Percentiles rank a stretch among this genome's conserved stretches.
Evolutionary conservation across 2,797 vertebrate genomes (phyloP).

Genomic region (Psittacula echo): DNA sequence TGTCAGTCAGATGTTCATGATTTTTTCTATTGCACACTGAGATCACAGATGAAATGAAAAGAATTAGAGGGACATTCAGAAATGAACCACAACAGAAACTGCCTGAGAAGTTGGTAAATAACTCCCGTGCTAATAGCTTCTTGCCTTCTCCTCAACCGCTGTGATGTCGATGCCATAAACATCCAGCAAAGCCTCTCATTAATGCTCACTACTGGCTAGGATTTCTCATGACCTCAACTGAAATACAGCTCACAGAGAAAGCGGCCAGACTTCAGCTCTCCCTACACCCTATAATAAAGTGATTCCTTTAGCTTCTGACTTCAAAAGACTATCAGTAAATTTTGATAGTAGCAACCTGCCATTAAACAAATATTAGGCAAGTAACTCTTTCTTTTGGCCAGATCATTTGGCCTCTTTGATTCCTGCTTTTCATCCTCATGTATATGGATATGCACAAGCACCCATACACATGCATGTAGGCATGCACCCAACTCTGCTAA

Average conservation of each 20-base stretch:
- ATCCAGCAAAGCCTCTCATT: neutral
- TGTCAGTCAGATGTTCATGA: neutral
- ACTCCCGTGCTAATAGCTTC: neutral
- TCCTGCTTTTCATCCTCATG: neutral
- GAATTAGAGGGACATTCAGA: neutral
- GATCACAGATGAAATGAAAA: neutral
- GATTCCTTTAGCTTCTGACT: neutral
- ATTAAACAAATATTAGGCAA: neutral
- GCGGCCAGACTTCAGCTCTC: neutral
- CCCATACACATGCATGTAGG: neutral
- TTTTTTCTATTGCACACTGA: neutral
- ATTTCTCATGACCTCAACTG: constrained; percentile 4
- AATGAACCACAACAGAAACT: neutral
- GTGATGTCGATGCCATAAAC: neutral
- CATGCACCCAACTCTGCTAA: neutral
- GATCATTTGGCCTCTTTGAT: neutral
- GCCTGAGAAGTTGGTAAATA: neutral
- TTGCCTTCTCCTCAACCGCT: neutral
- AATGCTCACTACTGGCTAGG: neutral
- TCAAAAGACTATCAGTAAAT: neutral
- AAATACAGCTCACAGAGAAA: neutral
- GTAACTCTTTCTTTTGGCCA: neutral
- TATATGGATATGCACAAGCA: neutral
- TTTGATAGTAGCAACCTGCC: neutral
- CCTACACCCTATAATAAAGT: neutral